phyloP scores from a whole-genome alignment of 1,140 invertebrate genomes.

The Cepaea nemoralis region DNA sequence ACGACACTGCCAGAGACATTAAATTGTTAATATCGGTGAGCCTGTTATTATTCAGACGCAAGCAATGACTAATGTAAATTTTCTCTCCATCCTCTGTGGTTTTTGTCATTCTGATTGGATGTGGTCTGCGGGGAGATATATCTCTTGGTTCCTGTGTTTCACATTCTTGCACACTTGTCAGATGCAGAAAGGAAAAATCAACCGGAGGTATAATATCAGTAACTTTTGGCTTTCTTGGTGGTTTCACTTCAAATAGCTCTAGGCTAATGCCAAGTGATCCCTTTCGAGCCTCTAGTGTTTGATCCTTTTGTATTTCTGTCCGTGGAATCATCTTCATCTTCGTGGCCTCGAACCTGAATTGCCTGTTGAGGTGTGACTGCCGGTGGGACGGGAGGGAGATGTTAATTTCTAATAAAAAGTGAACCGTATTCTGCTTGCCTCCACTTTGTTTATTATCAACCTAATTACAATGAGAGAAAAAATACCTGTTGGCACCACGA shows the following conservation, averaged over 20 bases:
- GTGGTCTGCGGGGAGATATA: constrained; percentile 32
- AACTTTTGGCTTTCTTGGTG: constrained; percentile 4
- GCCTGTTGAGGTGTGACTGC: no score
- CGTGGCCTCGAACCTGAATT: no score
- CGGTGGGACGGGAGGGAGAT: no score
- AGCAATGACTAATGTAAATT: constrained; percentile 52
- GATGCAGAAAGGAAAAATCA: constrained; percentile 13
- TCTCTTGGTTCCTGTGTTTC: constrained; percentile 52
- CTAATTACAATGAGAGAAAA: no score
- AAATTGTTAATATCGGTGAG: constrained; percentile 55
- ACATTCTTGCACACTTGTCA: constrained; percentile 41
- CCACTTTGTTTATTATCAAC: no score
- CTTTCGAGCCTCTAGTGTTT: no score
- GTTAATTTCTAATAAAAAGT: no score
- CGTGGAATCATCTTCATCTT: no score
- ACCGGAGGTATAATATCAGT: constrained; percentile 25
- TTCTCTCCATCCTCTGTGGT: constrained; percentile 26
- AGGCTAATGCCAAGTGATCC: no score
- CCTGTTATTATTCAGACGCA: constrained; percentile 63
- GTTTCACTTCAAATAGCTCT: not conserved
- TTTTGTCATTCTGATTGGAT: constrained; percentile 31
- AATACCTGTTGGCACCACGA: no score
- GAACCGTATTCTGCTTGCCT: no score
- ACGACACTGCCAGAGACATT: constrained; percentile 37
- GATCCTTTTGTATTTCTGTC: no score